Evolutionary conservation across 2,888 invertebrate species (phyloP), one percentile per base, ranked within the genome.

Genomic region (Therioaphis trifolii): DNA sequence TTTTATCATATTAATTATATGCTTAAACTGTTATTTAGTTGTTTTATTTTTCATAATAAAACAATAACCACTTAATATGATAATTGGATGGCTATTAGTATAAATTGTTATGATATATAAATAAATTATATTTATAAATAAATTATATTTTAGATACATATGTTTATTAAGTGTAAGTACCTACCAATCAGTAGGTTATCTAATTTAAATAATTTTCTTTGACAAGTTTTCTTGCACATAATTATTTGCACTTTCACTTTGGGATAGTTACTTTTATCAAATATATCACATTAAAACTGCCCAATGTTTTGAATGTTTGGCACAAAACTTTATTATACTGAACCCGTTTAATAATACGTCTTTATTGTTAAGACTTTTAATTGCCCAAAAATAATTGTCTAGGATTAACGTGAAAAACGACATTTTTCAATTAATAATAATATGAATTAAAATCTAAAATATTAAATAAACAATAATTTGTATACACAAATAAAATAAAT

Each of bases 401-500:
- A 82, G 61, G 35, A 63, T 74, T 40, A 63, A 72, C 49, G 72
- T 35, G 35, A 29, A 14, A 49, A 66, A 74, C 35, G 35, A 58
- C 27, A 71, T 63, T 68, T 40, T 78, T n/a, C 78, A 52, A 52
- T 5, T 68, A 49, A 27, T n/a, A n/a, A 55, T 55, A 69, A 55
- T 69, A 43, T 55, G 49, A 72, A 82, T 82, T 82, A 46, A 80
- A 80, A 80, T 74, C 63, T 82, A 66, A 82, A 82, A 74, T 63
- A 82, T 82, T 63, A 74, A 82, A 82, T 52, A 74, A 82, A 82
- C 82, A 82, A 82, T 72, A 74, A 52, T 74, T 82, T 82, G 74
- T n/a, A n/a, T 74, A 63, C 52, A 74, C 72, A 85, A 58, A 75
- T 77, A 84, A 77, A 85, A 85, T 80, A 80, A 80, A 80, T 80